Evolutionary conservation across 2,888 invertebrate species (phyloP).

Genomic region (Thysanoteuthis rhombus): DNA sequence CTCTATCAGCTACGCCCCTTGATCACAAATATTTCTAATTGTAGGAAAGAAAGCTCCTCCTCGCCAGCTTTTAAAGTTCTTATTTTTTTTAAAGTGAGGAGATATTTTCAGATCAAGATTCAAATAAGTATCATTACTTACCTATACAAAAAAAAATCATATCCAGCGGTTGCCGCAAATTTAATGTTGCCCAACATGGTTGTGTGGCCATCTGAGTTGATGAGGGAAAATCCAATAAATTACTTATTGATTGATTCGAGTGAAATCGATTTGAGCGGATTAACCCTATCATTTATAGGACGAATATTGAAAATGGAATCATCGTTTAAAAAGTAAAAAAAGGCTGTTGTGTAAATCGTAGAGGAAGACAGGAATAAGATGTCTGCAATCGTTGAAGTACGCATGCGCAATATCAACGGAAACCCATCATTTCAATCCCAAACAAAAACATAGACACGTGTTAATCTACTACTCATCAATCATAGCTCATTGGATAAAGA

Average conservation of each 20-base stretch:
- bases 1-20: too few relatives aligned
- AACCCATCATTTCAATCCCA: not conserved
- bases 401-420: not conserved
- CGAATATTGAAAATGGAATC: not conserved
- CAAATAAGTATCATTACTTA: too few relatives aligned
- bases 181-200: not conserved
- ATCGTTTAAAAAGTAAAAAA: not conserved
- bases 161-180: not conserved
- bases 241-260: not conserved
- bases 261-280: too few relatives aligned
- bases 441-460: constrained; percentile 12
- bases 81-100: too few relatives aligned
- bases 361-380: not conserved
- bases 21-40: too few relatives aligned
- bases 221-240: not conserved
- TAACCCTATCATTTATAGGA: not conserved
- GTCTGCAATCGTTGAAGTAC: not conserved
- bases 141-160: not conserved
- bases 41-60: too few relatives aligned
- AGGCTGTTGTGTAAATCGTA: not conserved
- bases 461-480: not conserved
- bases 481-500: too few relatives aligned
- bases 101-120: too few relatives aligned
- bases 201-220: not conserved
- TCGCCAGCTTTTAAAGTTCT: too few relatives aligned